Evolutionary conservation across 30 jellyfish, hydroid and myxozoan species (phyloP).

Genomic region (Hydractinia echinata): DNA sequence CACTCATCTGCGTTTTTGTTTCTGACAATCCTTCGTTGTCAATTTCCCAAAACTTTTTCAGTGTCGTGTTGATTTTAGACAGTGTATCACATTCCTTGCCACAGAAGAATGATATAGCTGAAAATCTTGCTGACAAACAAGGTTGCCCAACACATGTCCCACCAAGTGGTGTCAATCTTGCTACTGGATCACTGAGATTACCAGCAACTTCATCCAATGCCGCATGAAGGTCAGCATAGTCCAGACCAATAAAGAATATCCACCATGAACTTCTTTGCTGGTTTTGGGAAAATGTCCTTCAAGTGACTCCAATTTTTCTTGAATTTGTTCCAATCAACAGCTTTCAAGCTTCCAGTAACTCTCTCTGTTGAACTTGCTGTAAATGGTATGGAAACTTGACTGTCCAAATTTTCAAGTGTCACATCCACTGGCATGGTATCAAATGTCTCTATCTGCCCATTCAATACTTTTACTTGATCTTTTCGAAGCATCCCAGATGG

Average conservation of each 20-base stretch:
- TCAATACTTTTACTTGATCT: too few species aligned
- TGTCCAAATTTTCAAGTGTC: slow-evolving; percentile 40
- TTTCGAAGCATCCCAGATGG: too few species aligned
- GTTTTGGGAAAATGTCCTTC: neutral
- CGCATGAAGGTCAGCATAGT: slow-evolving; percentile 24
- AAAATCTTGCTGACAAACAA: too few species aligned
- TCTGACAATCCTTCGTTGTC: too few species aligned
- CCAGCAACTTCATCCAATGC: slow-evolving; percentile 23
- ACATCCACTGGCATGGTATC: slow-evolving; percentile 32
- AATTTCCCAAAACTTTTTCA: neutral
- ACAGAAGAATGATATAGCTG: too few species aligned
- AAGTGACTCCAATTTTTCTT: too few species aligned
- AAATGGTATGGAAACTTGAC: neutral
- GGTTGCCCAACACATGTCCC: slow-evolving; percentile 31
- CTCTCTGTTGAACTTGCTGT: slow-evolving; percentile 37
- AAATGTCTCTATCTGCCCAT: too few species aligned
- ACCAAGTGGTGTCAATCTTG: slow-evolving; percentile 37
- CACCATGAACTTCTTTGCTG: neutral
- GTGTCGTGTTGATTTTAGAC: neutral
- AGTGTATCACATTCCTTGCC: too few species aligned
- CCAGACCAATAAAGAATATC: slow-evolving; percentile 39
- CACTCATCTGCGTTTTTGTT: neutral
- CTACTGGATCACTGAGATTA: slow-evolving; percentile 26
- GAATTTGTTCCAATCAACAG: slow-evolving; percentile 19
- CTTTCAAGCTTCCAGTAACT: slow-evolving; percentile 54